Percentiles rank a stretch among this genome's conserved stretches.
These are phyloP conservation scores for Chlamydotis undulata DNA, from an alignment of 2,113 vertebrate species.

Conservation along the genomic window DNA sequence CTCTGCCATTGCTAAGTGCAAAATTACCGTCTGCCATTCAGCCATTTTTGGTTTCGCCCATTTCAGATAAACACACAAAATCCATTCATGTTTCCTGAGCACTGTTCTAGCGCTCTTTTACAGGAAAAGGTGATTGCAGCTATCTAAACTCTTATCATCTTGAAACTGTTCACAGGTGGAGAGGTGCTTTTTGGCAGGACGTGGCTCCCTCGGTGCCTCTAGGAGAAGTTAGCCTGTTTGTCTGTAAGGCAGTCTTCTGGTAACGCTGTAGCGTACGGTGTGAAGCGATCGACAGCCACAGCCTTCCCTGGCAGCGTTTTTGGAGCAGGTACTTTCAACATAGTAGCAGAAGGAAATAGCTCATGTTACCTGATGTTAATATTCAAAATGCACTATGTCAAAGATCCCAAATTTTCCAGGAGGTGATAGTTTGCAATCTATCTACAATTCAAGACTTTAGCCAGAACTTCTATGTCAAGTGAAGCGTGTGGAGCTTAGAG, in stretches of 20 bases:
- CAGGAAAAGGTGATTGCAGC: background rate
- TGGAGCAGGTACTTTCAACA: background rate
- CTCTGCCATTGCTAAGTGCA: background rate
- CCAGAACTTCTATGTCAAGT: background rate
- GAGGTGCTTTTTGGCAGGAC: background rate
- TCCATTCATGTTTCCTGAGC: background rate
- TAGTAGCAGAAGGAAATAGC: background rate
- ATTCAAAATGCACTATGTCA: accelerated
- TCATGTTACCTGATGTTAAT: background rate
- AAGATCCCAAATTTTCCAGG: background rate
- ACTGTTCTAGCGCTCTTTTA: background rate
- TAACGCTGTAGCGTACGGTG: background rate
- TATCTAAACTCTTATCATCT: background rate
- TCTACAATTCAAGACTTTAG: background rate
- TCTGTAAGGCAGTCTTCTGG: background rate
- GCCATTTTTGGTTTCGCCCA: background rate
- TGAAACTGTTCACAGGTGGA: background rate
- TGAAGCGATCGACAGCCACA: background rate
- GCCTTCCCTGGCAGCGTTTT: background rate
- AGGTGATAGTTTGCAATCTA: background rate
- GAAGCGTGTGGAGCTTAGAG: background rate
- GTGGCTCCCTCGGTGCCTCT: background rate
- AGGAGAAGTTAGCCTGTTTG: background rate
- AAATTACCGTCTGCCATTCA: background rate
- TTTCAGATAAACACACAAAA: background rate